Evolutionary conservation across 2,797 vertebrate genomes (phyloP).

Genomic region (Scleropages formosus): DNA sequence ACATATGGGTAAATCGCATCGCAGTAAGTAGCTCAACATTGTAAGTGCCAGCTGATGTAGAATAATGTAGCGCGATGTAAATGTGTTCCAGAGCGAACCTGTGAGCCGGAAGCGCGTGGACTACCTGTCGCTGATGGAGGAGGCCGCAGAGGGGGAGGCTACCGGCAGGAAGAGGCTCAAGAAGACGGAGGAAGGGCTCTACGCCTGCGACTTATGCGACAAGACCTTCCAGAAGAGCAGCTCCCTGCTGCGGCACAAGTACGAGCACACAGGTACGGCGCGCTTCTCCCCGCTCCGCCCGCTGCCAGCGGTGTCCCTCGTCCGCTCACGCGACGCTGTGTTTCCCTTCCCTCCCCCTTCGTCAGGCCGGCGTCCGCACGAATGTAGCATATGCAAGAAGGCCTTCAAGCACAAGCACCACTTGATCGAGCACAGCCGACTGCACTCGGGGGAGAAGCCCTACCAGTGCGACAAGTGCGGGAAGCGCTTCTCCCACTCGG

Average conservation of each 20-base stretch:
- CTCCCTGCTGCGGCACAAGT: slow-evolving; percentile 79
- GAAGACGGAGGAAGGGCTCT: slow-evolving; percentile 77
- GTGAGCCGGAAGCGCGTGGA: slow-evolving; percentile 59
- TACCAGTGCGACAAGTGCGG: slow-evolving; percentile 81
- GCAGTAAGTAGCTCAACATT: no score
- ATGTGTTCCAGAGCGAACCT: slow-evolving; percentile 56
- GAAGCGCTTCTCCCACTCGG: slow-evolving; percentile 81
- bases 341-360: neutral
- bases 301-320: no score
- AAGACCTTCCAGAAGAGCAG: slow-evolving; percentile 84
- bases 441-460: slow-evolving; percentile 82
- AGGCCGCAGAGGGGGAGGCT: slow-evolving; percentile 62
- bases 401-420: slow-evolving; percentile 85
- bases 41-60: neutral
- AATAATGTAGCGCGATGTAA: no score
- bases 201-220: slow-evolving; percentile 78
- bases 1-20: no score
- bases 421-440: slow-evolving; percentile 75
- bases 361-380: slow-evolving; percentile 78
- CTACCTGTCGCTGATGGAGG: slow-evolving; percentile 67
- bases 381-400: slow-evolving; percentile 77
- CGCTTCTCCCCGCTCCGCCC: neutral
- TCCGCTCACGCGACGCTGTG: neutral
- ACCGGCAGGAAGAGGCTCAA: slow-evolving; percentile 67
- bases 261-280: slow-evolving; percentile 76